These are phyloP conservation scores for Coluber constrictor DNA, from an alignment of 2,797 vertebrate genomes.

Conservation along the genomic window DNA sequence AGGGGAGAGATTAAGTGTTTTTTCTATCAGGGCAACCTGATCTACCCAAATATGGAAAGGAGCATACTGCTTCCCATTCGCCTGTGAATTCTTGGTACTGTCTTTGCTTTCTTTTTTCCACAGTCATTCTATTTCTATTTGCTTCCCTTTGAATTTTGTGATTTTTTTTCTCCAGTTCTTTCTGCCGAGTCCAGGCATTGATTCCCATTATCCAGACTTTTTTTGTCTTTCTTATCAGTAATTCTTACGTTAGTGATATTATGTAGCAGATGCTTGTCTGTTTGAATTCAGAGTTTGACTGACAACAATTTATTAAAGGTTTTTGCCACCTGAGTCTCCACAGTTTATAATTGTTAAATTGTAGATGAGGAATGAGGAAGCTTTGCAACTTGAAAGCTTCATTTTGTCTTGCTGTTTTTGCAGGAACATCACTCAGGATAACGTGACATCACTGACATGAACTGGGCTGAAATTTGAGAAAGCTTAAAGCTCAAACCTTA, in stretches of 20 bases:
- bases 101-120: background rate
- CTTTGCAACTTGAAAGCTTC: background rate
- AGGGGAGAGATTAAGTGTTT: too few species aligned
- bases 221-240: background rate
- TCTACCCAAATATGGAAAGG: too few species aligned
- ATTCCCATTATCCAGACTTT: background rate
- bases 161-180: background rate
- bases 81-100: background rate
- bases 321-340: background rate
- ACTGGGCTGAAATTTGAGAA: background rate
- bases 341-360: background rate
- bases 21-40: too few species aligned
- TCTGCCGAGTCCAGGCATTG: background rate
- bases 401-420: background rate
- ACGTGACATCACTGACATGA: background rate
- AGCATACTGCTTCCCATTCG: too few species aligned
- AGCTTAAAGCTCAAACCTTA: background rate
- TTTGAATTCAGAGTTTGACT: background rate
- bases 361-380: background rate
- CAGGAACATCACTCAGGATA: background rate
- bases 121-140: background rate
- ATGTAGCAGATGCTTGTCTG: background rate
- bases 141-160: background rate
- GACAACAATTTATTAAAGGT: background rate
- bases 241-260: background rate